A percentile compares a stretch with the other conserved stretches of the same genome.
Evolutionary conservation across 2,797 vertebrate species (phyloP).

Genomic region (Gouania willdenowi): DNA sequence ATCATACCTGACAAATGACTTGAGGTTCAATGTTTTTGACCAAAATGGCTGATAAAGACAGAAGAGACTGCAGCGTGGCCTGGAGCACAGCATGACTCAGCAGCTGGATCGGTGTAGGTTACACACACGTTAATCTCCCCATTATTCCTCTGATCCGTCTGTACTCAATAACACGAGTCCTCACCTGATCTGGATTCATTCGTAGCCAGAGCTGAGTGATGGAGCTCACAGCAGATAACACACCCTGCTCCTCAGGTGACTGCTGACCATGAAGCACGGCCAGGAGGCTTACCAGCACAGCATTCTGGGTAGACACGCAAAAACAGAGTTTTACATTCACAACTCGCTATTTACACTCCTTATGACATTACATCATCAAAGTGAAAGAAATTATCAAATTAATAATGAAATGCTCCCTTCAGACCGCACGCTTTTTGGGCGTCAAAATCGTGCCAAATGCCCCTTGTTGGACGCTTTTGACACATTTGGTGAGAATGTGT

Average conservation of each 20-base stretch:
- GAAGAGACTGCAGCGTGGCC: conserved; percentile 80
- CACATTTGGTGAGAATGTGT: too few relatives aligned
- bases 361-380: too few relatives aligned
- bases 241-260: conserved; percentile 57
- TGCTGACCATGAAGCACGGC: conserved; percentile 64
- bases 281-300: conserved; percentile 63
- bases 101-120: not conserved
- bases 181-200: conserved; percentile 82
- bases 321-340: too few relatives aligned
- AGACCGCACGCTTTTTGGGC: too few relatives aligned
- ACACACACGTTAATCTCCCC: not conserved
- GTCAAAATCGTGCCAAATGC: too few relatives aligned
- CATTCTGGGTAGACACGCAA: conserved; percentile 37
- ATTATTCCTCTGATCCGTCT: not conserved
- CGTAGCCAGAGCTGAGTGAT: conserved; percentile 78
- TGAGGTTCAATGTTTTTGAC: conserved; percentile 77
- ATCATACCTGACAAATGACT: conserved; percentile 80
- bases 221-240: conserved; percentile 52
- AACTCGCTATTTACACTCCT: too few relatives aligned
- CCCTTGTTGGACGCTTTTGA: too few relatives aligned
- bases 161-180: conserved; percentile 4
- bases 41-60: conserved; percentile 77
- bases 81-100: conserved; percentile 34
- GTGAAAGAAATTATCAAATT: too few relatives aligned
- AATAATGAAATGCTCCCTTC: too few relatives aligned